These are phyloP conservation scores for Auanema freiburgensis DNA, from an alignment of 2,888 invertebrate genomes.

Conservation along the genomic window DNA sequence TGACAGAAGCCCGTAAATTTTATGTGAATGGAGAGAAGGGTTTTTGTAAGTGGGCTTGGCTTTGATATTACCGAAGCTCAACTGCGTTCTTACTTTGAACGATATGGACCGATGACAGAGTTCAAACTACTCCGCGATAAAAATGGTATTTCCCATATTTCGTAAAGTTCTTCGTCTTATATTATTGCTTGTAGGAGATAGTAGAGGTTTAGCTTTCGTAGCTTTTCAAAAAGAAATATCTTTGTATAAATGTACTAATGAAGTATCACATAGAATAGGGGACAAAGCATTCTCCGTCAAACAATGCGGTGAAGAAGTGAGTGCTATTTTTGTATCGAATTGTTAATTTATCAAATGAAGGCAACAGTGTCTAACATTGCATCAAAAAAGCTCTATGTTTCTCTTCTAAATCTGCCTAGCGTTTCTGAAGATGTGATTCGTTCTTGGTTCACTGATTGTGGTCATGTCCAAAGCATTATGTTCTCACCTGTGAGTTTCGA, in stretches of 20 bases:
- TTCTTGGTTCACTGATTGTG: constrained; percentile 8
- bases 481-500: no score
- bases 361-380: not conserved
- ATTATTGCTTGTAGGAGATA: constrained; percentile 9
- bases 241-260: not conserved
- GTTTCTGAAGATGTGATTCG: constrained; percentile 2
- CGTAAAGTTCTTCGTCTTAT: not conserved
- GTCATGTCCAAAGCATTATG: constrained; percentile 4
- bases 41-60: constrained; percentile 16
- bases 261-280: constrained; percentile 12
- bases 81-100: constrained; percentile 8
- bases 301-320: no score
- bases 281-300: constrained; percentile 9
- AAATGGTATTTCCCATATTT: no score
- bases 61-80: constrained; percentile 10
- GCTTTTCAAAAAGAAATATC: constrained; percentile 9
- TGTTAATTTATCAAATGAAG: no score
- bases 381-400: constrained; percentile 16
- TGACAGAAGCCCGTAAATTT: no score
- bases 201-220: constrained; percentile 19
- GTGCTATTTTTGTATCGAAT: no score
- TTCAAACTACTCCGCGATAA: constrained; percentile 7
- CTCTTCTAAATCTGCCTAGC: constrained; percentile 5
- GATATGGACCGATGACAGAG: constrained; percentile 11
- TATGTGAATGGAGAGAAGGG: constrained; percentile 7